phyloP scores from a whole-genome alignment of 1,140 invertebrate genomes.

The Lepidurus apus region DNA sequence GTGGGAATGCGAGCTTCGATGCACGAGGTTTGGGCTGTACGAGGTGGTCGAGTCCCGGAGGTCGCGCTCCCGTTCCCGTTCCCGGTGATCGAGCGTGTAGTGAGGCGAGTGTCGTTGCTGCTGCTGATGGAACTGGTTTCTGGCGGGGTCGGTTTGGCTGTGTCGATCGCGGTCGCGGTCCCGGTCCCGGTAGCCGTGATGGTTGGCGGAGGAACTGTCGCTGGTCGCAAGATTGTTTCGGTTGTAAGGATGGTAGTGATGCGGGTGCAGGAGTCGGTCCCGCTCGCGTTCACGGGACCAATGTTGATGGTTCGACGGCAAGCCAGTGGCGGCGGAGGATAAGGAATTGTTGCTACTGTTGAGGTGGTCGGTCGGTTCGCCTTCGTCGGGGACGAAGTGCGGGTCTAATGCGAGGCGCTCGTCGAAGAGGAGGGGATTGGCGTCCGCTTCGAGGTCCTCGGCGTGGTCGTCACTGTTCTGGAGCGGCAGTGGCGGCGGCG shows the following conservation, averaged over 20 bases:
- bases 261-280: conserved; percentile 13
- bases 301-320: neutral
- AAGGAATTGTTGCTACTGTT: neutral
- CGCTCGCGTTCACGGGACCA: conserved; percentile 6
- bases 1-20: neutral
- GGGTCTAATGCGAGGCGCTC: neutral
- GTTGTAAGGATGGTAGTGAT: conserved; percentile 5
- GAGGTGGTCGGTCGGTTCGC: neutral
- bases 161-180: too few species aligned
- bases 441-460: conserved; percentile 8
- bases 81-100: conserved; percentile 2
- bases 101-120: neutral
- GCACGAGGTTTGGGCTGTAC: neutral
- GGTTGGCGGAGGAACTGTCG: neutral
- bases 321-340: conserved; percentile 1
- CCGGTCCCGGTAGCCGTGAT: neutral
- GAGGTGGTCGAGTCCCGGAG: neutral
- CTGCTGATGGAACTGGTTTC: neutral
- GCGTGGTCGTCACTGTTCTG: neutral
- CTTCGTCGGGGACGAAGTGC: neutral
- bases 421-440: neutral
- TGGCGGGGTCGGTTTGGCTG: neutral
- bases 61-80: neutral
- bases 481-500: neutral
- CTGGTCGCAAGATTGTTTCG: neutral